phyloP scores from a whole-genome alignment of 1,140 invertebrate genomes.

The Trachymyrmex septentrionalis region DNA sequence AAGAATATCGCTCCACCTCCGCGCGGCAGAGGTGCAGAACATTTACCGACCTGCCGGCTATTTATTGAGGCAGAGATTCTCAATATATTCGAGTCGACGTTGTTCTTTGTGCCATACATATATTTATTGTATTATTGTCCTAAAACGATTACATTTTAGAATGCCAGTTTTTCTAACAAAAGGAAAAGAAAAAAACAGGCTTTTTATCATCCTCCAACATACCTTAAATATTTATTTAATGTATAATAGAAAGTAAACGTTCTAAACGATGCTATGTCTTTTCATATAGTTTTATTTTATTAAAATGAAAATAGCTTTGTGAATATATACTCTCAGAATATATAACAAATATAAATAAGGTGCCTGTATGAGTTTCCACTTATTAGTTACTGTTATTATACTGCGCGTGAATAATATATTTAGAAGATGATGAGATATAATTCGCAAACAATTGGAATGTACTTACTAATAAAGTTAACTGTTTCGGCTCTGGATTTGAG shows the following conservation, averaged over 20 bases:
- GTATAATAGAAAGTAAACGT: background rate
- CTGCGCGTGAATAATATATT: too few relatives aligned
- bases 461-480: too few relatives aligned
- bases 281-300: too few relatives aligned
- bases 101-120: background rate
- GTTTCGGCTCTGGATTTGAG: too few relatives aligned
- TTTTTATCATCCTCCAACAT: background rate
- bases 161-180: background rate
- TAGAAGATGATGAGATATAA: too few relatives aligned
- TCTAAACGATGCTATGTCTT: too few relatives aligned
- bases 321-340: too few relatives aligned
- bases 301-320: too few relatives aligned
- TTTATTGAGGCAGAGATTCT: slow-evolving; percentile 70
- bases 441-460: too few relatives aligned
- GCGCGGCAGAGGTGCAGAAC: slow-evolving; percentile 43
- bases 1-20: slow-evolving; percentile 59
- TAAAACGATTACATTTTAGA: background rate
- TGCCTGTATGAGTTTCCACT: too few relatives aligned
- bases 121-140: background rate
- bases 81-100: slow-evolving; percentile 33
- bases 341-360: too few relatives aligned
- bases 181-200: background rate
- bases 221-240: background rate
- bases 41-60: slow-evolving; percentile 58
- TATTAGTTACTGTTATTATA: too few relatives aligned